phyloP scores from a whole-genome alignment of 2,797 vertebrate species.

The Syngnathus acus region DNA sequence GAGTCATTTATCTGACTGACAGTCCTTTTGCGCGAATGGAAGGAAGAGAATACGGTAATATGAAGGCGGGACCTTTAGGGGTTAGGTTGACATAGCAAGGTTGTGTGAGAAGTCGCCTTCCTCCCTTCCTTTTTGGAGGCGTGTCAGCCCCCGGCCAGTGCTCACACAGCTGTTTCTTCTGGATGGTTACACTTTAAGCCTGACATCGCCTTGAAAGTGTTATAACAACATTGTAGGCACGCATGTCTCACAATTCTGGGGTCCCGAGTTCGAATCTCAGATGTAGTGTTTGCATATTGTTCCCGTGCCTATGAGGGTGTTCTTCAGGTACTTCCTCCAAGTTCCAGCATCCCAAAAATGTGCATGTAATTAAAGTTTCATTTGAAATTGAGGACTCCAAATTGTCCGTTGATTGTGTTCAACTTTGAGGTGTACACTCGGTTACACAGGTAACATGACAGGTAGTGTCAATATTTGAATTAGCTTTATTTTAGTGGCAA shows the following conservation, averaged over 20 bases:
- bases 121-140: background rate
- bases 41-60: constrained; percentile 11
- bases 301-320: background rate
- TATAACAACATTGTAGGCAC: background rate
- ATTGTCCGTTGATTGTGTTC: background rate
- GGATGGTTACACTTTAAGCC: constrained; percentile 3
- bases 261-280: background rate
- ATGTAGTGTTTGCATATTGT: background rate
- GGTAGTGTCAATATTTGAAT: constrained; percentile 33
- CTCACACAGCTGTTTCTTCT: background rate
- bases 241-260: background rate
- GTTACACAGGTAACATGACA: constrained; percentile 3
- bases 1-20: constrained; percentile 46
- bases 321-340: background rate
- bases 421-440: background rate
- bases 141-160: background rate
- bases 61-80: constrained; percentile 20
- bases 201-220: background rate
- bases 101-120: constrained; percentile 50
- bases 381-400: background rate
- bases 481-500: constrained; percentile 7
- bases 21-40: constrained; percentile 36
- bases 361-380: background rate
- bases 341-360: background rate
- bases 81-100: constrained; percentile 26